phyloP scores from a whole-genome alignment of 1,140 invertebrate genomes.

The Steinernema feltiae region DNA sequence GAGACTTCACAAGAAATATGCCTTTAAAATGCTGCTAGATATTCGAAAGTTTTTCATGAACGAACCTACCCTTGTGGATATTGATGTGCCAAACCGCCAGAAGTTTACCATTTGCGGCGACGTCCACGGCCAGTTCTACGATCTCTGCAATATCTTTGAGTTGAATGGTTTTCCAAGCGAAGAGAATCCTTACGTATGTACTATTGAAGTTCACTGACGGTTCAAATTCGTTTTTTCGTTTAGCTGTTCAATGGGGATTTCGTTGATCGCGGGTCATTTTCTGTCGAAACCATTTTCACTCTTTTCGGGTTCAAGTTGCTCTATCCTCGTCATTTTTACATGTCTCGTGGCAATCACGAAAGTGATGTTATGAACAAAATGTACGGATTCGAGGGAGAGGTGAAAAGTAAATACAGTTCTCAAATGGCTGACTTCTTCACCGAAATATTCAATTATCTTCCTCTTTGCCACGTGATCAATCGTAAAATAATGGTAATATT shows the following conservation, averaged over 20 bases:
- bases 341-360: conserved; percentile 97
- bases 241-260: conserved; percentile 96
- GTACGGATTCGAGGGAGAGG: conserved; percentile 97
- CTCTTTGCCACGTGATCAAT: conserved; percentile 90
- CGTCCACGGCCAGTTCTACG: conserved; percentile 97
- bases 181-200: conserved; percentile 80
- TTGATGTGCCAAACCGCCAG: conserved; percentile 72
- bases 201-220: not conserved
- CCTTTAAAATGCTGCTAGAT: conserved; percentile 87
- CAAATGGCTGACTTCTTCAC: conserved; percentile 95
- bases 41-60: conserved; percentile 76
- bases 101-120: conserved; percentile 99
- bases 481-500: conserved; percentile 73
- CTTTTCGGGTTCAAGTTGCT: conserved; percentile 93
- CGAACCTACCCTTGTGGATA: conserved; percentile 81
- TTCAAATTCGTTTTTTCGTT: conserved; percentile 20
- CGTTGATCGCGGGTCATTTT: conserved; percentile 97
- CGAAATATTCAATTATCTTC: conserved; percentile 95
- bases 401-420: conserved; percentile 81
- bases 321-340: conserved; percentile 93
- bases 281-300: conserved; percentile 96
- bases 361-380: conserved; percentile 97
- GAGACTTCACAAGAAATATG: conserved; percentile 90
- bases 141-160: conserved; percentile 94
- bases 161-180: conserved; percentile 89